Conservation (phyloP, 2,888 invertebrate species). For the Agrochola circellaris region DNA sequence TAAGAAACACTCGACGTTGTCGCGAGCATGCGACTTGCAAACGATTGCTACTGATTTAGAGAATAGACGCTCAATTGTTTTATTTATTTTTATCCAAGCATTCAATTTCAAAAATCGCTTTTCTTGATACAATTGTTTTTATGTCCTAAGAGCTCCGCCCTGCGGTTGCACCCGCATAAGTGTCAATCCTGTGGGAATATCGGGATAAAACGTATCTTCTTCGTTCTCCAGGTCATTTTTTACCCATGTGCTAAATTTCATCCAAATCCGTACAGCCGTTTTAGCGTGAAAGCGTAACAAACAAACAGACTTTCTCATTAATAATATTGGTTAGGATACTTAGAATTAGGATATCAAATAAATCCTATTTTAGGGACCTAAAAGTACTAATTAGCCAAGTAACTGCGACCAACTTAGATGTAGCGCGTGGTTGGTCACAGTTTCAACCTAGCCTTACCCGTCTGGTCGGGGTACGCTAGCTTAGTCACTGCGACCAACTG, state of each 20-base stretch:
- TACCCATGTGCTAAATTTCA: too few species aligned
- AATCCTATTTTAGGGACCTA: neutral
- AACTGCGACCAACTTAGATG: neutral
- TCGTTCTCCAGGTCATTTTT: too few species aligned
- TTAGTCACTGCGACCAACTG: neutral
- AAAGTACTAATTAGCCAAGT: neutral
- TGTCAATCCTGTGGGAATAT: too few species aligned
- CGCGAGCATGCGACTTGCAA: slow-evolving; percentile 16
- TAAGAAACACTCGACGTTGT: slow-evolving; percentile 46
- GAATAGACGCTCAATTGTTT: slow-evolving; percentile 23
- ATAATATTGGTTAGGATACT: too few species aligned
- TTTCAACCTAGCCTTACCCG: neutral
- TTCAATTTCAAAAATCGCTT: neutral
- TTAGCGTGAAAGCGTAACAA: too few species aligned
- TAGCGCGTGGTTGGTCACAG: neutral
- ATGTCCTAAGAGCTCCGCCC: neutral
- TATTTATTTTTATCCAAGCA: neutral
- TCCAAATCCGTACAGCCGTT: too few species aligned
- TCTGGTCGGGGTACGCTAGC: neutral
- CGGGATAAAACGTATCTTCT: too few species aligned
- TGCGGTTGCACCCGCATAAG: too few species aligned
- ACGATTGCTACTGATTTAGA: slow-evolving; percentile 13
- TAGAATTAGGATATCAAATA: neutral
- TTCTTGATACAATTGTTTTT: neutral
- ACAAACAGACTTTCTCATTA: too few species aligned